These are phyloP conservation scores for Aphaenogaster floridana DNA, from an alignment of 1,140 invertebrate genomes.

Conservation along the genomic window DNA sequence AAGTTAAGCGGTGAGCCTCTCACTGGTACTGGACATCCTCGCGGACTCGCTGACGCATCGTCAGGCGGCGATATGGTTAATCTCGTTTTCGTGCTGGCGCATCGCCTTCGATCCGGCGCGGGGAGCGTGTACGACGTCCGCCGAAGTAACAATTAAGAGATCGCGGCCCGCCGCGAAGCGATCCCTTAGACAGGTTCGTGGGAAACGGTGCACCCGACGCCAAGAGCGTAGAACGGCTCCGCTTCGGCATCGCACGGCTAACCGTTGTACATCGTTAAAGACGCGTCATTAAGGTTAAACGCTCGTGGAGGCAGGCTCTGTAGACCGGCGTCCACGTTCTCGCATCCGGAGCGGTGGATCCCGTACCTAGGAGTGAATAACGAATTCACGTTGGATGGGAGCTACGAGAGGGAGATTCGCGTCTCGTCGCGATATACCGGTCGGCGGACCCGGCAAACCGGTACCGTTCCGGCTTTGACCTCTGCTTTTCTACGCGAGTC, in stretches of 20 bases:
- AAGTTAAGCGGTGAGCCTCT: neutral
- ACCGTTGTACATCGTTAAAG: conserved; percentile 84
- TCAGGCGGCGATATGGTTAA: neutral
- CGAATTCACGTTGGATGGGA: conserved; percentile 66
- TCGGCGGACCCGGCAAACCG: conserved; percentile 31
- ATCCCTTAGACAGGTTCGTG: conserved; percentile 74
- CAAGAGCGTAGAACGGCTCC: conserved; percentile 78
- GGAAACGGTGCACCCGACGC: conserved; percentile 80
- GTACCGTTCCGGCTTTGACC: conserved; percentile 64
- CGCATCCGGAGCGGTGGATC: conserved; percentile 61
- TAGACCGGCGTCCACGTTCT: conserved; percentile 67
- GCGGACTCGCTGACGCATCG: neutral
- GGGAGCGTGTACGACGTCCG: conserved; percentile 48
- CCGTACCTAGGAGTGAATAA: conserved; percentile 68
- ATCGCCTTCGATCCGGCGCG: conserved; percentile 3
- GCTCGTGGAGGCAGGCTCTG: conserved; percentile 74
- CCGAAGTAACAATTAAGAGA: conserved; percentile 84
- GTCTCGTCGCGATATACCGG: conserved; percentile 30
- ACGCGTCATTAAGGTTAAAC: conserved; percentile 87
- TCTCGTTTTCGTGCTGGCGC: conserved; percentile 27
- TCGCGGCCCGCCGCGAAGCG: conserved; percentile 72
- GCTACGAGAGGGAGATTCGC: conserved; percentile 20
- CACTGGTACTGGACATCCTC: neutral
- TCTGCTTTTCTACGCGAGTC: conserved; percentile 59
- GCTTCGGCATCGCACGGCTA: conserved; percentile 71